These are phyloP conservation scores for Phthorimaea operculella DNA, from an alignment of 1,140 invertebrate genomes.

Conservation along the genomic window DNA sequence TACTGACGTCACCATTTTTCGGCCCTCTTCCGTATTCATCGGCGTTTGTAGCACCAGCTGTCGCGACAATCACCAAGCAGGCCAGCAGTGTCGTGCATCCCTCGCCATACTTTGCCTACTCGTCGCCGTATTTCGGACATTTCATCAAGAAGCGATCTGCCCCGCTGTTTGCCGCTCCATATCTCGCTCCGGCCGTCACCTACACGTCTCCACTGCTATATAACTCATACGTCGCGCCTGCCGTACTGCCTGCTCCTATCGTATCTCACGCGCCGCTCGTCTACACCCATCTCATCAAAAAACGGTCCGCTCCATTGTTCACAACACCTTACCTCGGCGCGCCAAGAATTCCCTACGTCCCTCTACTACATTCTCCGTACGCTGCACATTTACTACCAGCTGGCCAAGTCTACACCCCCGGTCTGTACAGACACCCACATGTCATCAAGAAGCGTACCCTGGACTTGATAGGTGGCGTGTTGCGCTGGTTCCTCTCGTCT, in stretches of 20 bases:
- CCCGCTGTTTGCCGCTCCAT: slow-evolving; percentile 9
- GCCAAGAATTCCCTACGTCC: slow-evolving; percentile 12
- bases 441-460: too few species aligned
- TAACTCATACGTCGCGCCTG: slow-evolving; percentile 18
- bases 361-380: too few species aligned
- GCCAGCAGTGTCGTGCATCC: slow-evolving; percentile 57
- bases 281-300: slow-evolving; percentile 46
- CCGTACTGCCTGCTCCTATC: background rate
- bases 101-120: slow-evolving; percentile 34
- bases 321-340: slow-evolving; percentile 24
- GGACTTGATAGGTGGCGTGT: too few species aligned
- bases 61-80: slow-evolving; percentile 42
- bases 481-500: too few species aligned
- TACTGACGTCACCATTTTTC: slow-evolving; percentile 25
- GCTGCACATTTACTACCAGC: too few species aligned
- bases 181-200: slow-evolving; percentile 14
- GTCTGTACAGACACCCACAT: too few species aligned
- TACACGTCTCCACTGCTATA: slow-evolving; percentile 25
- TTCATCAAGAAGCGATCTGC: slow-evolving; percentile 50
- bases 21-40: slow-evolving; percentile 50
- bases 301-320: slow-evolving; percentile 32
- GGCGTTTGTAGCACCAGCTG: slow-evolving; percentile 37
- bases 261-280: background rate
- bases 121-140: slow-evolving; percentile 29
- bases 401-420: too few species aligned